phyloP scores from a whole-genome alignment of 1,140 invertebrate genomes.

The Himalopsyche phryganea region DNA sequence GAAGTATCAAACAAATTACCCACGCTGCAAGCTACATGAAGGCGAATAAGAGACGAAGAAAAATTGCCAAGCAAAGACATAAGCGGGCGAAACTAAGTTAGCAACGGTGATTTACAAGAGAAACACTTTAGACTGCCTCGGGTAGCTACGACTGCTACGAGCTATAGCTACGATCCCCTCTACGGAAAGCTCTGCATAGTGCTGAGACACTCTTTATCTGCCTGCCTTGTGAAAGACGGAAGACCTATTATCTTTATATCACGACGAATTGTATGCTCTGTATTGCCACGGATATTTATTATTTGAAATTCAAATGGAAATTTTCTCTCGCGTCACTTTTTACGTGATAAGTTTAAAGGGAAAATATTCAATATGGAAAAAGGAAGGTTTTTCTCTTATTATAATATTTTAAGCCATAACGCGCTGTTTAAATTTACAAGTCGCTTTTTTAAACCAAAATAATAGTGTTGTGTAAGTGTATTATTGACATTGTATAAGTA shows the following conservation, averaged over 20 bases:
- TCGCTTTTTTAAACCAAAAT: no score
- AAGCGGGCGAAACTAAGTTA: slow-evolving; percentile 34
- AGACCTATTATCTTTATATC: slow-evolving; percentile 4
- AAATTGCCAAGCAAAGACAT: slow-evolving; percentile 34
- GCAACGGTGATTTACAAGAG: slow-evolving; percentile 34
- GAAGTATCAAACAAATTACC: slow-evolving; percentile 34
- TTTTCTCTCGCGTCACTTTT: no score
- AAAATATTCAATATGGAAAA: not conserved
- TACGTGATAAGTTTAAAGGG: no score
- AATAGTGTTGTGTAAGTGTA: no score
- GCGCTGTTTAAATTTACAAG: no score
- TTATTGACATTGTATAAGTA: no score
- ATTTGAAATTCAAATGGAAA: not conserved
- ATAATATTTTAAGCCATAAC: not conserved
- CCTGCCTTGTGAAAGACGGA: not conserved
- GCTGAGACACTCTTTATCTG: slow-evolving; percentile 3
- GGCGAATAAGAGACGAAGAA: slow-evolving; percentile 31
- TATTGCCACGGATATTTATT: not conserved
- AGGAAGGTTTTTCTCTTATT: not conserved
- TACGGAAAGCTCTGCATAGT: not conserved
- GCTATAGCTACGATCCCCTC: no score
- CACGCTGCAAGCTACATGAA: slow-evolving; percentile 25
- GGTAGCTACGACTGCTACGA: not conserved
- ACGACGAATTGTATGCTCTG: not conserved
- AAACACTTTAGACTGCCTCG: slow-evolving; percentile 26